Percentiles rank a stretch among this genome's conserved stretches.
phyloP scores from a whole-genome alignment of 2,113 vertebrate species.

The Callospermophilus lateralis region DNA sequence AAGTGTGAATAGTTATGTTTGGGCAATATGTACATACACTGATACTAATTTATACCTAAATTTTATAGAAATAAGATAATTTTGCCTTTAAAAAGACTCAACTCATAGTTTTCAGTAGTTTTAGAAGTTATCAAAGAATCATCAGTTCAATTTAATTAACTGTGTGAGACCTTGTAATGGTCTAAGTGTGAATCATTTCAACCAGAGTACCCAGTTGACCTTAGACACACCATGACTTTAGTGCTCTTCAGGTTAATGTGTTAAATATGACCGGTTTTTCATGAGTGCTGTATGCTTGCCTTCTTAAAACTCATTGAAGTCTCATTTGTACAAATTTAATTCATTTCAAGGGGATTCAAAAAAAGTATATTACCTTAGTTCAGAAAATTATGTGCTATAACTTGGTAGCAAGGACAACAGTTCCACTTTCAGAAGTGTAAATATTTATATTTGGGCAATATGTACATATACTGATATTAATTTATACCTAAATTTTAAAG shows the following conservation, averaged over 20 bases:
- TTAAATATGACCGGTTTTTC: neutral
- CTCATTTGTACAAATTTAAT: neutral
- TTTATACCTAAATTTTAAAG: conserved; percentile 36
- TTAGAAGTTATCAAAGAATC: neutral
- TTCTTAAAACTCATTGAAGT: neutral
- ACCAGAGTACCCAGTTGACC: neutral
- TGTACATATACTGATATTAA: neutral
- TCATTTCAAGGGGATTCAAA: conserved; percentile 33
- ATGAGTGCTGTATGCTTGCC: neutral
- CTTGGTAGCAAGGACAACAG: neutral
- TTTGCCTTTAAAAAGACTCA: conserved; percentile 20
- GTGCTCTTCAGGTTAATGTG: neutral
- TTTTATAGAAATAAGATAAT: neutral
- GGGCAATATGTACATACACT: neutral
- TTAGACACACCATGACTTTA: neutral
- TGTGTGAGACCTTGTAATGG: neutral
- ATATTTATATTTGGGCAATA: neutral
- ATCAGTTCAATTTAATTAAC: neutral
- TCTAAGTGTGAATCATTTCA: neutral
- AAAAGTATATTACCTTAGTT: neutral
- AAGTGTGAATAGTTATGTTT: neutral
- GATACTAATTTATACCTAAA: conserved; percentile 35
- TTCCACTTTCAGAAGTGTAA: neutral
- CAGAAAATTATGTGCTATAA: neutral
- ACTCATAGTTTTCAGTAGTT: neutral